Evolutionary conservation across 2,113 vertebrate species (phyloP).

Genomic region (Serinus canaria): DNA sequence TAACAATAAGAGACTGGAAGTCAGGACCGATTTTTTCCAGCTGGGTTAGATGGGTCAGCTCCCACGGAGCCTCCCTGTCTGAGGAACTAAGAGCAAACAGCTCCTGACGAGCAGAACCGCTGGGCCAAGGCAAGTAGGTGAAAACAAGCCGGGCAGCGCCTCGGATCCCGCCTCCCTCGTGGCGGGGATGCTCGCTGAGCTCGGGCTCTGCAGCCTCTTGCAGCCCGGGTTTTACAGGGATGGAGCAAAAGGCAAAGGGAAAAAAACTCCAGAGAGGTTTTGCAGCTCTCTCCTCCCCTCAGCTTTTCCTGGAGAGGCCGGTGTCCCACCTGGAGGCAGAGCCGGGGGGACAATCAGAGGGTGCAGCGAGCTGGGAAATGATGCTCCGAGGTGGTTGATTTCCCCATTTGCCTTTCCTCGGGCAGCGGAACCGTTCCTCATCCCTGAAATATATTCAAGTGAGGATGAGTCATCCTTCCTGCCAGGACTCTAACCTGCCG

Average conservation of each 20-base stretch:
- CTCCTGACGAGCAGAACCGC: not conserved
- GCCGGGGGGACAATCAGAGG: not conserved
- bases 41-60: conserved; percentile 52
- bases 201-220: not conserved
- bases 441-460: conserved; percentile 32
- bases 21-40: conserved; percentile 60
- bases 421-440: not conserved
- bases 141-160: not conserved
- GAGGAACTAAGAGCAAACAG: not conserved
- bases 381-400: not conserved
- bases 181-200: not conserved
- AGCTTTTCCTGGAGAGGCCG: not conserved
- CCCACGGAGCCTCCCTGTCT: not conserved
- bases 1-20: conserved; percentile 56
- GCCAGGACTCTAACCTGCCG: conserved; percentile 49
- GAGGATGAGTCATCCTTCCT: conserved; percentile 52
- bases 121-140: not conserved
- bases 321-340: not conserved
- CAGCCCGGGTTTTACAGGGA: not conserved
- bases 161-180: accelerated
- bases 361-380: not conserved
- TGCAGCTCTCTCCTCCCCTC: not conserved
- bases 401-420: not conserved
- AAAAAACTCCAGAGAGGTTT: accelerated
- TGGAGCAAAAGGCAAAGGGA: not conserved